Evolutionary conservation across 2,888 invertebrate species (phyloP), one percentile per base, ranked within the genome.

Genomic region (Pterostichus niger): DNA sequence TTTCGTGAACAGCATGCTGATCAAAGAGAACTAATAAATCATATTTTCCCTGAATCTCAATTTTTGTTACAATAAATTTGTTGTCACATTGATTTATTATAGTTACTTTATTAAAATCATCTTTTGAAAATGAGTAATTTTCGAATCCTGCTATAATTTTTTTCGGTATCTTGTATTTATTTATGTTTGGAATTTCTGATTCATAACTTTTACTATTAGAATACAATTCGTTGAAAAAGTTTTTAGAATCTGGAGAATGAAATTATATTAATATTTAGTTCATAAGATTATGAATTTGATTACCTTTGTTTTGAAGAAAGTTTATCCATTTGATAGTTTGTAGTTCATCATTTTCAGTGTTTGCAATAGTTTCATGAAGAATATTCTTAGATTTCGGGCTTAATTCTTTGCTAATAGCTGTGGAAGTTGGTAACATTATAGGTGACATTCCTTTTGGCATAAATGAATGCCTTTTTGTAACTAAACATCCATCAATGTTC

Each of bases 1-100:
- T 92, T 90, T 97, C 97, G 89, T 97, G 94, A 35, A 95, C 95
- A 56, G 97, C 97, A 90, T 97, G 97, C 89, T 97, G 97, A 90
- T 97, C 97, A 88, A 97, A 94, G 44, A 95, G 87, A 44, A 95
- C 91, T 17, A 96, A 87, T 82, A 92, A 89, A 85, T 91, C 89
- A 17, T 88, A 90, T 80, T 89, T 87, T 85, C 90, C 88, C 75
- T 89, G 88, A 44, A 88, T 85, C 61, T 86, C 84, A 73, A 83
- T 85, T 82, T 84, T 88, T 81, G 92, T 91, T 24, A 92, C 92
- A 85, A 96, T 94, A 86, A 95, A 95, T 89, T 95, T 96, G 44
- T 90, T 90, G 88, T 97, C 96, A 15, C 96, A 90, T 91, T 97
- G 97, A 15, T 93, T 93, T 56, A 96, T 89, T 35, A 93, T 88